These are phyloP conservation scores for Tragelaphus scriptus DNA, from an alignment of 2,113 vertebrate genomes.

Conservation along the genomic window DNA sequence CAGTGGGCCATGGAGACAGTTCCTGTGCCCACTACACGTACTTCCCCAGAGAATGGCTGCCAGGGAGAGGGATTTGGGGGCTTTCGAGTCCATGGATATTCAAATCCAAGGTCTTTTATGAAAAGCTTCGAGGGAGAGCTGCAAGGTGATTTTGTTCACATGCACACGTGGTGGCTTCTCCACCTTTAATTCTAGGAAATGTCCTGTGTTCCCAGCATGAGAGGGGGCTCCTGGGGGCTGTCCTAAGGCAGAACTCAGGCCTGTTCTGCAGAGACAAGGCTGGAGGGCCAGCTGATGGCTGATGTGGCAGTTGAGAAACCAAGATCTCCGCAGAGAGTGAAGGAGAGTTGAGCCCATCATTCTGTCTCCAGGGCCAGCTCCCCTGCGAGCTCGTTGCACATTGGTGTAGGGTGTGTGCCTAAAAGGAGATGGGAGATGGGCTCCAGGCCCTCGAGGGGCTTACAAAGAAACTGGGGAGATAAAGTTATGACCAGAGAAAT, in stretches of 20 bases:
- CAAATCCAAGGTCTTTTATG: background rate
- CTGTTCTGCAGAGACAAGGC: background rate
- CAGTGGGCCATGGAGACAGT: background rate
- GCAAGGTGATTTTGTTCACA: background rate
- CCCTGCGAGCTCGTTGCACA: accelerated
- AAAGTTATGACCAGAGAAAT: background rate
- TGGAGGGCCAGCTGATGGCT: background rate
- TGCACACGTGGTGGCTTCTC: background rate
- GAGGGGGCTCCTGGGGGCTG: background rate
- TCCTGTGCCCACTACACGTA: background rate
- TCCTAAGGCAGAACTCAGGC: background rate
- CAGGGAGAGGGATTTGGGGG: background rate
- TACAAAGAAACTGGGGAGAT: background rate
- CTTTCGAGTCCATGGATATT: background rate
- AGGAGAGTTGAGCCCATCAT: background rate
- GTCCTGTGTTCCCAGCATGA: accelerated
- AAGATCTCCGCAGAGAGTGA: accelerated
- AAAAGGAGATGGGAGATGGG: background rate
- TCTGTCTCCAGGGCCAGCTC: background rate
- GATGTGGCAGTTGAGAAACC: background rate
- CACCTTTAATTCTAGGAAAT: background rate
- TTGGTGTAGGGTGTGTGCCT: accelerated
- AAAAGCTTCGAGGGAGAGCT: background rate
- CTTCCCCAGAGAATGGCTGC: background rate
- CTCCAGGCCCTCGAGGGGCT: background rate